Evolutionary conservation across 2,888 invertebrate species (phyloP), one percentile per base, ranked within the genome.

Genomic region (Dolichopus griseipennis): DNA sequence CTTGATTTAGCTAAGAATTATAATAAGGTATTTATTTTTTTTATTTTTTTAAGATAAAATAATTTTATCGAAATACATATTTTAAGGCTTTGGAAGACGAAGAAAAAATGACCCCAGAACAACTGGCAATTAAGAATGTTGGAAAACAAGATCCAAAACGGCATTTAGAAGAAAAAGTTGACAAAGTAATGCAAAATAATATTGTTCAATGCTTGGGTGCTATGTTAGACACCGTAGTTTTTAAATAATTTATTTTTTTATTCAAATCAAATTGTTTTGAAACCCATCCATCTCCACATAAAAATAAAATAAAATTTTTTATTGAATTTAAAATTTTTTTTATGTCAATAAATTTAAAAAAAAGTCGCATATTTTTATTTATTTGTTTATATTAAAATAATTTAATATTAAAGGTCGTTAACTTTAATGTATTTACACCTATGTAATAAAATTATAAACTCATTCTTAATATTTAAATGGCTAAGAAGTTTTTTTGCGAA

Each of bases 131-230:
- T 77, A 99, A 99, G 82, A 99, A 99, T 84, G 98, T 99, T 70
- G 99, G 99, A 68, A 99, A 94, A 82, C 93, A 96, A 82, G 99
- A 99, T 81, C 99, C 99, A 27, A 99, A 99, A 83, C 88, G 99
- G 74, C 99, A 99, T 88, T 86, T 99, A 80, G 97, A 98, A 82
- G 99, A 99, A 80, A 96, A 97, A 83, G 97, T 97, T 22, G 96
- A 97, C 81, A 89, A 92, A 70, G 85, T 98, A 67, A 97, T 98
- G 97, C 91, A 95, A 68, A 92, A 93, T 74, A 98, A 98, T 82
- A 97, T 98, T 81, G 95, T 97, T 68, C 98, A 98, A 84, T 95
- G 94, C 83, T 86, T 98, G 78, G 97, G 97, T 74, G 95, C 97
- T 52, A 95, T 96, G 95, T 86, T 98, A 67, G 96, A 97, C 81